phyloP scores from a whole-genome alignment of 2,888 invertebrate species.

The Serripes groenlandicus region DNA sequence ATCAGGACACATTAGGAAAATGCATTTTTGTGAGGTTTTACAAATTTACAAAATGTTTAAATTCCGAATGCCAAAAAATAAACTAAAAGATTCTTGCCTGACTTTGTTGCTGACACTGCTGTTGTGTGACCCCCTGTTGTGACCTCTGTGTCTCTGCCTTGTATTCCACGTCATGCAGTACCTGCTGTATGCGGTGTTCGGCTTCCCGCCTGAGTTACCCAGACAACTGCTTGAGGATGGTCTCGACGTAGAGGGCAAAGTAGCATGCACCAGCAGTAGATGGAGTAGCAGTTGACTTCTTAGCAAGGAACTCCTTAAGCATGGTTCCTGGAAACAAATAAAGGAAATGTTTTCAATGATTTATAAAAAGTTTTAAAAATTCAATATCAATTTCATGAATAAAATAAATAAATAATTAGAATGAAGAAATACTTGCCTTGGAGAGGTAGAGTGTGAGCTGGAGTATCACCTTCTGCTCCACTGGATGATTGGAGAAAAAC shows the following conservation, averaged over 20 bases:
- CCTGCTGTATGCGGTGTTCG: conserved; percentile 39
- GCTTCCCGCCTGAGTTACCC: conserved; percentile 34
- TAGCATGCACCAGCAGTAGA: conserved; percentile 35
- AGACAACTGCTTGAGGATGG: conserved; percentile 31
- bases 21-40: too few species aligned
- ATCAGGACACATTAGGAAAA: too few species aligned
- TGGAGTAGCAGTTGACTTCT: conserved; percentile 18
- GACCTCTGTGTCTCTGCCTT: conserved; percentile 25
- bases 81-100: too few species aligned
- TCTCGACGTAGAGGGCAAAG: conserved; percentile 39
- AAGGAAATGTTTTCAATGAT: background rate
- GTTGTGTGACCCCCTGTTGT: too few species aligned
- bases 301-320: conserved; percentile 29
- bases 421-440: background rate
- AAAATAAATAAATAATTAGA: conserved; percentile 7
- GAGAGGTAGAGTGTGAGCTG: background rate
- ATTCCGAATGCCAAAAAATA: too few species aligned
- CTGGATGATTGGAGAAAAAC: conserved; percentile 7
- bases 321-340: conserved; percentile 10
- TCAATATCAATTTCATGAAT: conserved; percentile 8
- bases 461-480: conserved; percentile 30
- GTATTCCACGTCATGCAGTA: conserved; percentile 31
- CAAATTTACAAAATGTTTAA: too few species aligned
- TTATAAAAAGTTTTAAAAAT: background rate
- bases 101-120: too few species aligned